These are phyloP conservation scores for Plecotus auritus DNA, from an alignment of 2,113 vertebrate genomes.

Conservation along the genomic window DNA sequence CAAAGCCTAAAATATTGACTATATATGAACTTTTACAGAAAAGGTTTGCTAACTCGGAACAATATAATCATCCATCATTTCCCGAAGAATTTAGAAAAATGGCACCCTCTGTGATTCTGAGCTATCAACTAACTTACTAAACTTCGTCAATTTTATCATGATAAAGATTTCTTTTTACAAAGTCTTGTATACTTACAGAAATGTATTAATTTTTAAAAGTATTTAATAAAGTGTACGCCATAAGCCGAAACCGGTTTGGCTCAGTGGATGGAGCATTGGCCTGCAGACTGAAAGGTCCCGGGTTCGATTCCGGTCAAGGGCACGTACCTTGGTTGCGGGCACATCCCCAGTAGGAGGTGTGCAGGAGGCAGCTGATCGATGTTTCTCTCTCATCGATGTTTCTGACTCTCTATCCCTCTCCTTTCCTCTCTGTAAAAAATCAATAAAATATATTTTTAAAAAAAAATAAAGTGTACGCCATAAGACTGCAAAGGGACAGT, in stretches of 20 bases:
- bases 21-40: neutral
- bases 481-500: neutral
- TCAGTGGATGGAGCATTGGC: no score
- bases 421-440: no score
- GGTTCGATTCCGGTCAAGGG: no score
- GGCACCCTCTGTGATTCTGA: neutral
- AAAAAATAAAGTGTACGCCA: neutral
- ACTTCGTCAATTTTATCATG: constrained; percentile 23
- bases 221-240: neutral
- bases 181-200: neutral
- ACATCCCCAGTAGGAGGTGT: no score
- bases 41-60: neutral
- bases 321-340: no score
- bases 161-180: neutral
- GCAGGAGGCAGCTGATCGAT: no score
- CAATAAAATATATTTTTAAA: no score
- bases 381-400: no score
- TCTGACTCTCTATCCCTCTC: no score
- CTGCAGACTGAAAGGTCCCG: no score
- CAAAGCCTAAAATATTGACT: neutral
- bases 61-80: constrained; percentile 16
- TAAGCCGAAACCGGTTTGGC: no score
- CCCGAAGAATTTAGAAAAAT: neutral
- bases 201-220: neutral
- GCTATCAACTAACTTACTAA: neutral